These are phyloP conservation scores for Cyaniris semiargus DNA, from an alignment of 2,888 invertebrate species.

Conservation along the genomic window DNA sequence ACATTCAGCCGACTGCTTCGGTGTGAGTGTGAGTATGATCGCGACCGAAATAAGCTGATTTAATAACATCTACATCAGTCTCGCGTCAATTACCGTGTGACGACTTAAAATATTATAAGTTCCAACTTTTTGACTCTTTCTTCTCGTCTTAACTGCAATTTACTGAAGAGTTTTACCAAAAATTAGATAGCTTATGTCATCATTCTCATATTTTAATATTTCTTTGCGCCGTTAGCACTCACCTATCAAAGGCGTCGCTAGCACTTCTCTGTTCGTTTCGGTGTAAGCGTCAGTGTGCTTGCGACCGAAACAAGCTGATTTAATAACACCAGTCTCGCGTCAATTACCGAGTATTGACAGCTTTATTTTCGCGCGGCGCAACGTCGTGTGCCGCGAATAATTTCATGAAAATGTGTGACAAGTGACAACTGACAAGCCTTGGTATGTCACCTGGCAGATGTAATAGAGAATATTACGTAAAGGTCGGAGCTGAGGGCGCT, in stretches of 20 bases:
- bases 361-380: neutral
- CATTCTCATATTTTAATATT: no score
- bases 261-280: conserved; percentile 32
- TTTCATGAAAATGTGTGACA: neutral
- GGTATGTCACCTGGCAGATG: neutral
- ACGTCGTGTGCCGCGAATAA: neutral
- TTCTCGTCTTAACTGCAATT: no score
- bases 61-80: conserved; percentile 48
- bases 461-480: no score
- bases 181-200: no score
- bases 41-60: conserved; percentile 53
- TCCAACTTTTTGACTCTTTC: no score
- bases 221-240: no score
- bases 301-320: conserved; percentile 53
- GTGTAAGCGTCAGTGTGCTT: conserved; percentile 42
- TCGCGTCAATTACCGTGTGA: conserved; percentile 31
- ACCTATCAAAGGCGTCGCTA: neutral
- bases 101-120: no score
- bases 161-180: no score
- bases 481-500: no score
- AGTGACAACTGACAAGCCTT: neutral
- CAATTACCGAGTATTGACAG: conserved; percentile 28
- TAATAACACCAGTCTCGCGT: conserved; percentile 46
- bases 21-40: conserved; percentile 42
- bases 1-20: conserved; percentile 31